A percentile compares a stretch with the other conserved stretches of the same genome.
Evolutionary conservation across 2,113 vertebrate genomes (phyloP).

Genomic region (Mus spicilegus): DNA sequence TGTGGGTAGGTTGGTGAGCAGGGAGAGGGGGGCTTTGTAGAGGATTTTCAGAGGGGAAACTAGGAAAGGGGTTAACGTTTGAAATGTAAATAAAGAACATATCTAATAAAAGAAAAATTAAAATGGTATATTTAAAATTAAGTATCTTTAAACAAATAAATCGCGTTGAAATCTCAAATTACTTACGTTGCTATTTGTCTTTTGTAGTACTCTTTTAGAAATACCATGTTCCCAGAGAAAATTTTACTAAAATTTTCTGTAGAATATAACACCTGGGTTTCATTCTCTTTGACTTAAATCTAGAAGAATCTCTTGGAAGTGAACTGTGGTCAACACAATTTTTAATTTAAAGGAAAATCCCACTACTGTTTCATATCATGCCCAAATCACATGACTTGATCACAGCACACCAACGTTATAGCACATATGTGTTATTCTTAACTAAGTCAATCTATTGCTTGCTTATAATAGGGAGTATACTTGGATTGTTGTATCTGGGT

Average conservation of each 20-base stretch:
- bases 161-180: neutral
- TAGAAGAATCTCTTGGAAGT: neutral
- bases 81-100: no score
- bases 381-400: neutral
- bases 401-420: neutral
- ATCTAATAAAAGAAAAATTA: no score
- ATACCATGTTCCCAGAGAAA: neutral
- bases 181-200: neutral
- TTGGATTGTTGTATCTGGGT: constrained; percentile 11
- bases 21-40: no score
- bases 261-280: neutral
- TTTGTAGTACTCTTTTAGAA: neutral
- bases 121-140: neutral
- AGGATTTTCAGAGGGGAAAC: no score
- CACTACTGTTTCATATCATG: neutral
- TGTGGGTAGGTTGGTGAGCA: no score
- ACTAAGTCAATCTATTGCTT: constrained; percentile 21
- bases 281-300: neutral
- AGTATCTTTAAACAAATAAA: neutral
- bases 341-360: neutral
- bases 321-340: accelerated
- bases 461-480: neutral
- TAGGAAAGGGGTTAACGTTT: no score
- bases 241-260: neutral
- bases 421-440: neutral